A percentile compares a stretch with the other conserved stretches of the same genome.
phyloP scores from a whole-genome alignment of 1,140 invertebrate species.

The Batillaria attramentaria region DNA sequence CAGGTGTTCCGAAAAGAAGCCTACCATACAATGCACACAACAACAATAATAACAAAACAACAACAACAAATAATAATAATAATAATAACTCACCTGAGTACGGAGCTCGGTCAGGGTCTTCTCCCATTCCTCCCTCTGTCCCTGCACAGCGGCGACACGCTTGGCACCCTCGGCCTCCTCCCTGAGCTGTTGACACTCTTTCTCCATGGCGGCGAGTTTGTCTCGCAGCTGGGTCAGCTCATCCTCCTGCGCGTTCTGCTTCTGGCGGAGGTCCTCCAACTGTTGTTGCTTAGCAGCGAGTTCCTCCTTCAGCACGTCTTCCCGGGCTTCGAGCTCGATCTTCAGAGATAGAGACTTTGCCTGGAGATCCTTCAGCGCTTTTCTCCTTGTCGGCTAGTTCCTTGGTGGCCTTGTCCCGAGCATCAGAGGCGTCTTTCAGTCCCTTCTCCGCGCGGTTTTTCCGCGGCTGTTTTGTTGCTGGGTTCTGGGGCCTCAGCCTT shows the following conservation, averaged over 20 bases:
- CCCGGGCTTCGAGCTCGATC: constrained; percentile 13
- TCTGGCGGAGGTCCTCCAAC: background rate
- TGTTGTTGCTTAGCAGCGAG: background rate
- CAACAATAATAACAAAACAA: no score
- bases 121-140: constrained; percentile 39
- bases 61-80: no score
- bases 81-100: background rate
- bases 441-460: background rate
- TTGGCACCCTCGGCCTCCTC: constrained; percentile 42
- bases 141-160: constrained; percentile 35
- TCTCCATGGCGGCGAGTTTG: constrained; percentile 51
- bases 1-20: no score
- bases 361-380: background rate
- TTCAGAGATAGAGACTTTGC: background rate
- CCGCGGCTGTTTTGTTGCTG: background rate
- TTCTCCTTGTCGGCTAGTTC: constrained; percentile 32
- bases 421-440: no score
- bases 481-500: background rate
- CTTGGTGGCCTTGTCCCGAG: constrained; percentile 9
- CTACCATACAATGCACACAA: no score
- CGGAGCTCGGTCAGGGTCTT: constrained; percentile 41
- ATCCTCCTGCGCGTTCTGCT: constrained; percentile 51
- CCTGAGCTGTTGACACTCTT: constrained; percentile 49
- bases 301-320: constrained; percentile 16
- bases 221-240: constrained; percentile 31